A percentile compares a stretch with the other conserved stretches of the same genome.
These are phyloP conservation scores for Cromileptes altivelis DNA, from an alignment of 2,113 vertebrate species.

Conservation along the genomic window DNA sequence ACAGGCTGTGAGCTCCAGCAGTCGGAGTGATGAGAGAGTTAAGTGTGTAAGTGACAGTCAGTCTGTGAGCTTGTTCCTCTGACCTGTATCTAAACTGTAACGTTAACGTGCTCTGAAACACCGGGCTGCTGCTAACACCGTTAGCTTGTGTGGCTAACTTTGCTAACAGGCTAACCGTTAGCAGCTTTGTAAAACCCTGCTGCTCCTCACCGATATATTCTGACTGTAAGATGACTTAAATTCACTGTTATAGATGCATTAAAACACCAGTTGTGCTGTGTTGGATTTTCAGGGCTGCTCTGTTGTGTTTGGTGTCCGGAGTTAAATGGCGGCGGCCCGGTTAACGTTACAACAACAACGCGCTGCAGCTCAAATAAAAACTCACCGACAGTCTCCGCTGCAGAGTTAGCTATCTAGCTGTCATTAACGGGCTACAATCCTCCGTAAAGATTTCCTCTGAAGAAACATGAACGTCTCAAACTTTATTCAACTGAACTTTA, in stretches of 20 bases:
- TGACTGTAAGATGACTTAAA: accelerated
- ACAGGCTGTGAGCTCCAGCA: no score
- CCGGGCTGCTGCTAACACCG: neutral
- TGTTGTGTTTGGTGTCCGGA: neutral
- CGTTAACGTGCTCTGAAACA: accelerated
- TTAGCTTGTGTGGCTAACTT: neutral
- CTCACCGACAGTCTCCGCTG: constrained; percentile 73
- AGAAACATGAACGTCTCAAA: constrained; percentile 29
- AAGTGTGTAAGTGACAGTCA: neutral
- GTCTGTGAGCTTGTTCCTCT: neutral
- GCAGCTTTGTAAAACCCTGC: neutral
- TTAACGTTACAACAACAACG: constrained; percentile 11
- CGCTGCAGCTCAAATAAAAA: constrained; percentile 34
- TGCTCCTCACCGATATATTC: neutral
- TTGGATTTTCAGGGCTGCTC: neutral
- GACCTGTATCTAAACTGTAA: no score
- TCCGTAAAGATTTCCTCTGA: constrained; percentile 8
- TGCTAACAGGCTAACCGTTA: constrained; percentile 2
- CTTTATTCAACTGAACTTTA: constrained; percentile 28
- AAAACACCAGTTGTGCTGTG: neutral
- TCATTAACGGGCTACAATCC: constrained; percentile 31
- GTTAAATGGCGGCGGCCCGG: constrained; percentile 77
- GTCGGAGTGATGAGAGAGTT: no score
- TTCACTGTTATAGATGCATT: neutral
- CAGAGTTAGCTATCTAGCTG: constrained; percentile 44